phyloP scores from a whole-genome alignment of 2,113 vertebrate genomes.

The Nothoprocta perdicaria region DNA sequence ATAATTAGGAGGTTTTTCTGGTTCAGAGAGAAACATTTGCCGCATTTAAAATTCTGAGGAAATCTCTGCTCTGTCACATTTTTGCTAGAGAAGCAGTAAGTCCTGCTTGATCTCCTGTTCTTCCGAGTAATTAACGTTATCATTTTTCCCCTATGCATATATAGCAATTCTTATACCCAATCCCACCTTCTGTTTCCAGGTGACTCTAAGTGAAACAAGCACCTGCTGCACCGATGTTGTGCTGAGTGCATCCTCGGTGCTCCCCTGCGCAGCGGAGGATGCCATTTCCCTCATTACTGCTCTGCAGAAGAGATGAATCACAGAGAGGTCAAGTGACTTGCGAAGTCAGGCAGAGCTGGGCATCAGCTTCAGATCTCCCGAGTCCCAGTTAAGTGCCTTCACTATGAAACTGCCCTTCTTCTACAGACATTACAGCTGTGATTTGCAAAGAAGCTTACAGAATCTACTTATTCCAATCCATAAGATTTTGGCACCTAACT shows the following conservation, averaged over 20 bases:
- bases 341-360: not conserved
- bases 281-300: not conserved
- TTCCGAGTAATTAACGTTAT: not conserved
- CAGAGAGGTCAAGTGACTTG: not conserved
- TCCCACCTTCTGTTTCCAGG: not conserved
- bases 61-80: not conserved
- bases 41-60: not conserved
- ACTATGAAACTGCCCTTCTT: not conserved
- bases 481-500: not conserved
- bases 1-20: not conserved
- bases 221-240: accelerated
- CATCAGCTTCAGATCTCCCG: not conserved
- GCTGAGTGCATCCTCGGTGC: not conserved
- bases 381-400: not conserved
- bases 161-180: not conserved
- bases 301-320: constrained; percentile 13
- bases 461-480: not conserved
- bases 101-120: not conserved
- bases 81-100: not conserved
- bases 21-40: not conserved
- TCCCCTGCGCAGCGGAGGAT: not conserved
- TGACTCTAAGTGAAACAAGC: not conserved
- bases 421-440: not conserved
- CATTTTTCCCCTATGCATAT: not conserved
- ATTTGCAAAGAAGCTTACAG: not conserved